These are phyloP conservation scores for Patella caerulea DNA, from an alignment of 2,888 invertebrate genomes.

Conservation along the genomic window DNA sequence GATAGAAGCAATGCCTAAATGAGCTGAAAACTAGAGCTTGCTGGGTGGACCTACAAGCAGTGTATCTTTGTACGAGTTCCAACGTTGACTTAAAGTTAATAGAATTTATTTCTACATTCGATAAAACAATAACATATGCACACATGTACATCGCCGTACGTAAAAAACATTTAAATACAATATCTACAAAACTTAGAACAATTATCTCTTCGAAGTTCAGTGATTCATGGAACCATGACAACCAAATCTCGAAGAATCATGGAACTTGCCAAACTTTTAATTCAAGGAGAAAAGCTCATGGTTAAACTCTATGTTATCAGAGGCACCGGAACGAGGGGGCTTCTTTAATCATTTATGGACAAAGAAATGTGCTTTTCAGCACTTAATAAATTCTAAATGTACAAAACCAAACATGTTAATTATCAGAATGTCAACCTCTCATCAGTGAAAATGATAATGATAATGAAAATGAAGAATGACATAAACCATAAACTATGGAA, in stretches of 20 bases:
- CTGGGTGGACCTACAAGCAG: background rate
- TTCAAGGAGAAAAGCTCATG: background rate
- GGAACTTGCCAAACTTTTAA: background rate
- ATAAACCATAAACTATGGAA: too few relatives aligned
- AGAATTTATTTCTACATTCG: background rate
- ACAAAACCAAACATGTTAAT: background rate
- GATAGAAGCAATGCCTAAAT: conserved; percentile 11
- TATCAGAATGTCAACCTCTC: background rate
- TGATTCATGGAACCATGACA: background rate
- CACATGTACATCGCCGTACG: background rate
- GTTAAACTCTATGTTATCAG: conserved; percentile 7
- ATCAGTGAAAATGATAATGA: too few relatives aligned
- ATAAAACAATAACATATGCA: background rate
- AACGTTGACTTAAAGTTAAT: background rate
- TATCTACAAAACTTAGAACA: background rate
- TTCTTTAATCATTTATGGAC: background rate
- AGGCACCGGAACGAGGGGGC: conserved; percentile 4
- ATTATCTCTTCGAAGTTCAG: background rate
- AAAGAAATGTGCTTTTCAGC: background rate
- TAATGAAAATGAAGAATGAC: too few relatives aligned
- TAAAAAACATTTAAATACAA: background rate
- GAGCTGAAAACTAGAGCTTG: conserved; percentile 8
- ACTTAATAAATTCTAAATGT: conserved; percentile 5
- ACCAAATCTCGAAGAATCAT: conserved; percentile 12
- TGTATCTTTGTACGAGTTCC: background rate